A percentile compares a stretch with the other conserved stretches of the same genome.
Evolutionary conservation across 2,888 invertebrate genomes (phyloP).

Genomic region (Eupithecia tripunctaria): DNA sequence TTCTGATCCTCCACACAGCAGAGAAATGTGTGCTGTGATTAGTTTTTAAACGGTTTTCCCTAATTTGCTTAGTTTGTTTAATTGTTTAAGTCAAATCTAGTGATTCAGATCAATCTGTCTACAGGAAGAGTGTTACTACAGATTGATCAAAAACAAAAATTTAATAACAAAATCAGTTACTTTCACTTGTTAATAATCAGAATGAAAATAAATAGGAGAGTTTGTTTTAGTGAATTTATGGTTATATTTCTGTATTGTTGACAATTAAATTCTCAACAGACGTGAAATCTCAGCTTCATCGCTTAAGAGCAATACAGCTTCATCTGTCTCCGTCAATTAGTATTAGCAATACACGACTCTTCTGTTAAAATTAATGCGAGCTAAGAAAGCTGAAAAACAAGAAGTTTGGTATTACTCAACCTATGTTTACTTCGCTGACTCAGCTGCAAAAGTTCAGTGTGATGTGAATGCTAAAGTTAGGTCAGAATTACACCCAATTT

Average conservation of each 20-base stretch:
- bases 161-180: too few species aligned
- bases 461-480: conserved; percentile 53
- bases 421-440: conserved; percentile 64
- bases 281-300: conserved; percentile 37
- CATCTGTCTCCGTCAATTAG: conserved; percentile 75
- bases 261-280: conserved; percentile 2
- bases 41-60: background rate
- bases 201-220: background rate
- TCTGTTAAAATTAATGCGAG: conserved; percentile 63
- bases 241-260: background rate
- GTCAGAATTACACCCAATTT: conserved; percentile 35
- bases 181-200: too few species aligned
- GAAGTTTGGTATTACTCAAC: conserved; percentile 62
- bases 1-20: background rate
- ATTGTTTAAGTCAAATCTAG: too few species aligned
- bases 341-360: conserved; percentile 61
- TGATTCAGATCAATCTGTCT: too few species aligned
- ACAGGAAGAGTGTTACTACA: too few species aligned
- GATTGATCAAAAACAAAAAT: too few species aligned
- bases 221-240: background rate
- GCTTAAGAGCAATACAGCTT: conserved; percentile 48
- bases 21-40: background rate
- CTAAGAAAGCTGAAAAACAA: conserved; percentile 64
- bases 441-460: conserved; percentile 43
- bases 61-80: too few species aligned